Evolutionary conservation across 2,797 vertebrate species (phyloP).

Genomic region (Megaceryle alcyon): DNA sequence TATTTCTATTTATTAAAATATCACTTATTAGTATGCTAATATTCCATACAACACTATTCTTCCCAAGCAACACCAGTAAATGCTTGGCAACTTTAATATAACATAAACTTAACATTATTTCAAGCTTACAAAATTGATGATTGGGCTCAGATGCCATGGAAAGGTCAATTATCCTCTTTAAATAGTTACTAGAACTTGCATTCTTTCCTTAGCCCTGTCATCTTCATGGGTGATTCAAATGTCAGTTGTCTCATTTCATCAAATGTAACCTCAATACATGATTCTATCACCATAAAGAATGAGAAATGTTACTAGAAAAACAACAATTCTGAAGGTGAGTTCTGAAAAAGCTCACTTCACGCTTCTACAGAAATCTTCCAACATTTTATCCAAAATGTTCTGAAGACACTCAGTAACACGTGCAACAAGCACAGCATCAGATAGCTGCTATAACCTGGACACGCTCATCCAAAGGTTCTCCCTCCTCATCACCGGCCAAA

Average conservation of each 20-base stretch:
- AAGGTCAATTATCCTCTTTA: constrained; percentile 43
- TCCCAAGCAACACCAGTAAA: not conserved
- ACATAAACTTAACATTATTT: not conserved
- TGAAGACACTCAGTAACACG: not conserved
- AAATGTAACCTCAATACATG: not conserved
- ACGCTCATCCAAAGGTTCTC: not conserved
- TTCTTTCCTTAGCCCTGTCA: not conserved
- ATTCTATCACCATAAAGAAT: constrained; percentile 7
- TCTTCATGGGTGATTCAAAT: constrained; percentile 40
- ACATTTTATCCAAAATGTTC: not conserved
- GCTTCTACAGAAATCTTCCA: not conserved
- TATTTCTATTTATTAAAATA: not conserved
- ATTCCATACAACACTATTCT: not conserved
- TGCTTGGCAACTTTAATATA: not conserved
- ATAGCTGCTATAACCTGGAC: not conserved
- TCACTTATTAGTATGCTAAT: not conserved
- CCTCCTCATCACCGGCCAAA: not conserved
- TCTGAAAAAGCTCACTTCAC: not conserved
- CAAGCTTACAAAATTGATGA: constrained; percentile 10
- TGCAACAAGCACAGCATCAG: not conserved
- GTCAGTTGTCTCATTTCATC: constrained; percentile 32
- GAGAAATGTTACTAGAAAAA: constrained; percentile 12
- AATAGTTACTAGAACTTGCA: not conserved
- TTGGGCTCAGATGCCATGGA: not conserved
- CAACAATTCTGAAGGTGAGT: not conserved